Conservation (phyloP, 2,797 vertebrate genomes). For the Enteromius thamalakanensis region DNA sequence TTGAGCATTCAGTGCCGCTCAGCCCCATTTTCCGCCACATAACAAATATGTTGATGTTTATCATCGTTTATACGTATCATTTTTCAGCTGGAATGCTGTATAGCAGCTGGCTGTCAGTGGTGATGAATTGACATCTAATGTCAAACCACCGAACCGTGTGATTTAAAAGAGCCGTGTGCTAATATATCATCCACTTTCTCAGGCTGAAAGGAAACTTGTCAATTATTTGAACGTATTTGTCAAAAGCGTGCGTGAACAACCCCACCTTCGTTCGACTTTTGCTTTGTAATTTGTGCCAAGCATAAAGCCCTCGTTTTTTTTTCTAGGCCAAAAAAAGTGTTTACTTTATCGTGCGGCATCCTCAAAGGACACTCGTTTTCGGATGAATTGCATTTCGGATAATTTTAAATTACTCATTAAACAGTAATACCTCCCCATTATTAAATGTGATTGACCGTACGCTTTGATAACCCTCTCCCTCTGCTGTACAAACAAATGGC, state of each 20-base stretch:
- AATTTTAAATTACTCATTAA: conserved; percentile 64
- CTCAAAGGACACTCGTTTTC: conserved; percentile 64
- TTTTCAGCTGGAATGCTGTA: conserved; percentile 77
- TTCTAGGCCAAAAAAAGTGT: conserved; percentile 56
- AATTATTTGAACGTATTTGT: conserved; percentile 49
- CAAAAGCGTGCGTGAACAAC: conserved; percentile 37
- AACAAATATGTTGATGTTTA: conserved; percentile 82
- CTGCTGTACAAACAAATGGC: conserved; percentile 76
- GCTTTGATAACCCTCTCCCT: conserved; percentile 71
- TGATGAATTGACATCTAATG: conserved; percentile 79
- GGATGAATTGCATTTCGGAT: conserved; percentile 40
- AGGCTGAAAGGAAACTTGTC: conserved; percentile 36
- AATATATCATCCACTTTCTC: conserved; percentile 61
- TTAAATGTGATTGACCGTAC: conserved; percentile 67
- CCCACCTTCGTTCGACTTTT: conserved; percentile 50
- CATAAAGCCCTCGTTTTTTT: conserved; percentile 22
- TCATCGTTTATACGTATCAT: conserved; percentile 82
- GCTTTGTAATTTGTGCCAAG: conserved; percentile 57
- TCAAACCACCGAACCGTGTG: conserved; percentile 74
- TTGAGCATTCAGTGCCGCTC: conserved; percentile 68
- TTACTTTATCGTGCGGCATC: conserved; percentile 65
- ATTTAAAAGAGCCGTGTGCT: conserved; percentile 60
- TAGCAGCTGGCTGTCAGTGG: conserved; percentile 76
- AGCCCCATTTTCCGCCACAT: conserved; percentile 69
- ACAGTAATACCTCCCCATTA: conserved; percentile 76